Base-by-base conservation (phyloP, 2,888 invertebrate species). In the Lutraria lutraria region DNA sequence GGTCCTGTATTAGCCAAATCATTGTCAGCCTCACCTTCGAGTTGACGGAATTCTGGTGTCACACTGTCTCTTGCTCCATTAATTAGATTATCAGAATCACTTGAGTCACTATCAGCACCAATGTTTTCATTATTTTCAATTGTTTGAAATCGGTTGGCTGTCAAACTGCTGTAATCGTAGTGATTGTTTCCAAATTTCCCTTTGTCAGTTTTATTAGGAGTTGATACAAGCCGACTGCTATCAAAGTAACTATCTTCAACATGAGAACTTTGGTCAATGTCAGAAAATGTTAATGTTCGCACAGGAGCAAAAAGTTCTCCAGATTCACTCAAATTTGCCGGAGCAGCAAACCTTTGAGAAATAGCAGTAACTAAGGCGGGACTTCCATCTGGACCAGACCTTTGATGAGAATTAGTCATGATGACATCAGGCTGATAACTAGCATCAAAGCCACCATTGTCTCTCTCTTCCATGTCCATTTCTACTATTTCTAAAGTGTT, bases 381-480 rank as follows among this genome's bases (percentile, higher is more conserved):
- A 68, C 94, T 94, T 19, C 94, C 94, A 86, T 94, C 94, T 3
- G 94, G 94, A 19, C 94, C 93, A 21, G 93, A 89, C 15, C 94
- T 82, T 25, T 92, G 91, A 34, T 91, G 81, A 15, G 92, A 92
- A 82, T 86, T 92, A 8, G 90, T 89, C 76, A 86, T 79, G 34
- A 92, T 88, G 16, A 92, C 88, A 87, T 90, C 90, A 16, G 92
- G 92, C 53, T 90, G 92, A 68, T 82, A 92, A 82, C 86, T 80
- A 34, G 34, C 52, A 13, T 31, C 31, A 25, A 76, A 79, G 54
- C 81, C 82, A 25, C 25, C 80, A 31, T n/a, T 76, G 31, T 31
- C 31, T 56, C 76, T 63, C 6, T 53, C n/a, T 15, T 60, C 86
- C 81, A 88, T 85, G 29, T n/a, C 53, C 19, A 12, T 19, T 19